Evolutionary conservation across 2,888 invertebrate genomes (phyloP).

Genomic region (Ichneumoninae sp.): DNA sequence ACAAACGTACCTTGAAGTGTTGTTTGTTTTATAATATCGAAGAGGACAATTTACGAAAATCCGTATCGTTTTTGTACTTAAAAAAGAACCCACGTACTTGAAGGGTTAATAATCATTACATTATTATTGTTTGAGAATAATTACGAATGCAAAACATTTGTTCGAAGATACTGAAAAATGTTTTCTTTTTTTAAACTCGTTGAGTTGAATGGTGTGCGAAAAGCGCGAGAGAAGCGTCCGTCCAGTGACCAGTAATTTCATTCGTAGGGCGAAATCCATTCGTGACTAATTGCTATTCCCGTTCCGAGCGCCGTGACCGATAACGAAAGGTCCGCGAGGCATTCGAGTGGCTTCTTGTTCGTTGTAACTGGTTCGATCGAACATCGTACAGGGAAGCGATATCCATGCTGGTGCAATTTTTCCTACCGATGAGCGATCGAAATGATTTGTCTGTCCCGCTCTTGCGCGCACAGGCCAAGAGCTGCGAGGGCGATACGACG

Average conservation of each 20-base stretch:
- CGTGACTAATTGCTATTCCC: conserved; percentile 36
- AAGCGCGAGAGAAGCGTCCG: background rate
- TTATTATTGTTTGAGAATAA: too few relatives aligned
- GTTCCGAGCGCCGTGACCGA: conserved; percentile 14
- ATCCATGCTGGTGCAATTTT: conserved; percentile 7
- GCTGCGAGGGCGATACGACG: conserved; percentile 7
- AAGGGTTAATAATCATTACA: too few relatives aligned
- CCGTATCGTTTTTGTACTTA: too few relatives aligned
- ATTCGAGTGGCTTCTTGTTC: background rate
- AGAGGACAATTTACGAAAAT: too few relatives aligned
- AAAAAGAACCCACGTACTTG: too few relatives aligned
- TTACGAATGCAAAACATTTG: too few relatives aligned
- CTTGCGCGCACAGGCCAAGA: background rate
- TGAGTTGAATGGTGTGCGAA: background rate
- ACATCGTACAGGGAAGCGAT: conserved; percentile 6
- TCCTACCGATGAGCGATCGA: conserved; percentile 17
- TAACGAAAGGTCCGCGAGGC: background rate
- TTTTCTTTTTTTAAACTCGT: background rate
- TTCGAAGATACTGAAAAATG: background rate
- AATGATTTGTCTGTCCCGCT: conserved; percentile 1
- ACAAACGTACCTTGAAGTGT: too few relatives aligned
- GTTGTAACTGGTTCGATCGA: background rate
- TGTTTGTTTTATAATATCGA: too few relatives aligned
- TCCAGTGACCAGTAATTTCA: conserved; percentile 29
- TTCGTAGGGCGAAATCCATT: conserved; percentile 4